Evolutionary conservation across 1,140 invertebrate genomes (phyloP), one percentile per base, ranked within the genome.

Genomic region (Atta texana): DNA sequence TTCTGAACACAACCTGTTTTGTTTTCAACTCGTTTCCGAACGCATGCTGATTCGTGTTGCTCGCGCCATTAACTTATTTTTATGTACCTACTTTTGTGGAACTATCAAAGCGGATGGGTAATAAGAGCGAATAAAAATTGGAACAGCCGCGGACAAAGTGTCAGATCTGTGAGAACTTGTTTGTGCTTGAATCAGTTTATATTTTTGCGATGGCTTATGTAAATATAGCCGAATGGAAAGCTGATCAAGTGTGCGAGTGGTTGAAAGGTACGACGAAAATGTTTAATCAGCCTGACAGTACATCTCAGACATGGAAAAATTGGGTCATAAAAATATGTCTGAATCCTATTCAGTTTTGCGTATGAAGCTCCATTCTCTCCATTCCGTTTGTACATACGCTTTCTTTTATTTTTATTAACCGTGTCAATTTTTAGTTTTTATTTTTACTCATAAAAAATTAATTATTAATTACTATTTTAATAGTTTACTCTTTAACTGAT

Each of bases 171-270:
- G 31, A 51, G 68, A 77, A 87, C 61, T 87, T 63, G 51, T 55
- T 90, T 64, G 64, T 87, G 61, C 21, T 31, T 24, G 31, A 85
- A 69, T 68, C 61, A 44, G 31, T 87, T 74, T 51, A 72, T 71
- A 28, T 12, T 90, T 66, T 72, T 61, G 28, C 51, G 77, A 98
- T 98, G 97, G 97, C 97, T 94, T 98, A 98, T 95, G 97, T 98
- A 91, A 98, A 98, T 95, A 97, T 99, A 89, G 97, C 97, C 86
- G 98, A 98, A 96, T 99, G 98, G 98, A 97, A 97, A 88, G 97
- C 98, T n/a, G 97, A 98, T 92, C 98, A 99, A 96, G 98, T 99
- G 80, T 98, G 97, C 87, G 98, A 98, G 93, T 99, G 98, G 98
- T 95, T 99, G 85, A 97, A 98, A 97, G 98, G 98, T 95, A 91